Percentiles rank a stretch among this genome's conserved stretches.
phyloP scores from a whole-genome alignment of 2,113 vertebrate species.

The Alosa alosa region DNA sequence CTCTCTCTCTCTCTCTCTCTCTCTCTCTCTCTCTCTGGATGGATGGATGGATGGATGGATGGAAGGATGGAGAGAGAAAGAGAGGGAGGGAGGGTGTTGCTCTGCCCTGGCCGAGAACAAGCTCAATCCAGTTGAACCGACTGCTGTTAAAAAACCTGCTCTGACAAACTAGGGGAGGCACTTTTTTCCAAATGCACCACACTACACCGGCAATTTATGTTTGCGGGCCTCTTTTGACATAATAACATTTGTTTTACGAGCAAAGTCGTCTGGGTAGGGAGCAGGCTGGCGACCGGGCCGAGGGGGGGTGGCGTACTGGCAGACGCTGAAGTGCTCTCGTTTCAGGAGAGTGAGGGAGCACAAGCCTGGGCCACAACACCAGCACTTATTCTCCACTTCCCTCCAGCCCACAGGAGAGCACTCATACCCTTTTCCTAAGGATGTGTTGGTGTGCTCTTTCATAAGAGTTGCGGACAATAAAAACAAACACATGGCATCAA shows the following conservation, averaged over 20 bases:
- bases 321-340: not conserved
- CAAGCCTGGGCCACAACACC: not conserved
- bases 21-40: no score
- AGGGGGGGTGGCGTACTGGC: not conserved
- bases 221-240: conserved; percentile 34
- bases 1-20: not conserved
- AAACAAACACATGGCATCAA: not conserved
- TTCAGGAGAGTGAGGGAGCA: not conserved
- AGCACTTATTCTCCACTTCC: conserved; percentile 17
- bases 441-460: not conserved
- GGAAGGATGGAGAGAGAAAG: no score
- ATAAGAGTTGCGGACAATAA: not conserved
- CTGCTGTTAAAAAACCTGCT: conserved; percentile 28
- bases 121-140: conserved; percentile 36
- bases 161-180: conserved; percentile 39
- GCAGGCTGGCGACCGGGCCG: not conserved
- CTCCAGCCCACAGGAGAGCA: conserved; percentile 17
- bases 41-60: not conserved
- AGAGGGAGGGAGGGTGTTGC: not conserved
- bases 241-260: conserved; percentile 38
- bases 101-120: conserved; percentile 25
- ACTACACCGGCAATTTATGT: conserved; percentile 30
- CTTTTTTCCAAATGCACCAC: conserved; percentile 28
- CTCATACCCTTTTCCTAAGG: not conserved
- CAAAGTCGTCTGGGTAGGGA: conserved; percentile 23